Conservation (phyloP, 1,140 invertebrate genomes). For the Hyposmocoma kahamanoa region DNA sequence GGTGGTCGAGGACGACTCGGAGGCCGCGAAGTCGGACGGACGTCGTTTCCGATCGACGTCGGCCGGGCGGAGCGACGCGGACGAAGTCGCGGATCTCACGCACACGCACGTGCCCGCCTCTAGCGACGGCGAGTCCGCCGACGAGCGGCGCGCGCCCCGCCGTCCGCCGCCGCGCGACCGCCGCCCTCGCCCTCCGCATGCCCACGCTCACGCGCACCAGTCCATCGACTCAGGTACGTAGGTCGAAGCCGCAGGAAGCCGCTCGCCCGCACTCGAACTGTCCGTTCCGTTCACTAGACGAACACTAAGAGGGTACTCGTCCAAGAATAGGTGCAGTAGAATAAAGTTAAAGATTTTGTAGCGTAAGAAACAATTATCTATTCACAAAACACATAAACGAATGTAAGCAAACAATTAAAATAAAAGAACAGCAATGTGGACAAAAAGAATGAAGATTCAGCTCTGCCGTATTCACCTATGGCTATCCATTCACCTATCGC, state of each 20-base stretch:
- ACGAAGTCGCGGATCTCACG: not conserved
- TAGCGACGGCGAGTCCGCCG: not conserved
- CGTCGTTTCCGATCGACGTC: not conserved
- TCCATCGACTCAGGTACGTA: too few relatives aligned
- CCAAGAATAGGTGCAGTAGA: not conserved
- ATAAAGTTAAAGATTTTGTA: too few relatives aligned
- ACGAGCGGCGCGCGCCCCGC: not conserved
- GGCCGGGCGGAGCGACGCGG: not conserved
- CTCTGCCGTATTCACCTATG: too few relatives aligned
- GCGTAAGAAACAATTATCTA: too few relatives aligned
- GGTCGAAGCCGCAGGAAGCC: too few relatives aligned
- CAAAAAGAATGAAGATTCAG: too few relatives aligned
- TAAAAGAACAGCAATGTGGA: too few relatives aligned
- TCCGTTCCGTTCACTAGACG: not conserved
- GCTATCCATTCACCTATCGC: too few relatives aligned
- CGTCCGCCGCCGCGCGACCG: not conserved
- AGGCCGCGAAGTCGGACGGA: not conserved
- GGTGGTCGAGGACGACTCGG: not conserved
- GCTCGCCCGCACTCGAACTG: too few relatives aligned
- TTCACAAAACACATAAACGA: too few relatives aligned
- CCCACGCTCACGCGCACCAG: conserved; percentile 1
- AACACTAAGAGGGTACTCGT: not conserved
- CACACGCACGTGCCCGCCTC: not conserved
- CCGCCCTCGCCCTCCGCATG: conserved; percentile 5
- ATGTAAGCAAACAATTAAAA: too few relatives aligned